Conservation (phyloP, 2,797 vertebrate genomes). For the Steatocranus sp. region DNA sequence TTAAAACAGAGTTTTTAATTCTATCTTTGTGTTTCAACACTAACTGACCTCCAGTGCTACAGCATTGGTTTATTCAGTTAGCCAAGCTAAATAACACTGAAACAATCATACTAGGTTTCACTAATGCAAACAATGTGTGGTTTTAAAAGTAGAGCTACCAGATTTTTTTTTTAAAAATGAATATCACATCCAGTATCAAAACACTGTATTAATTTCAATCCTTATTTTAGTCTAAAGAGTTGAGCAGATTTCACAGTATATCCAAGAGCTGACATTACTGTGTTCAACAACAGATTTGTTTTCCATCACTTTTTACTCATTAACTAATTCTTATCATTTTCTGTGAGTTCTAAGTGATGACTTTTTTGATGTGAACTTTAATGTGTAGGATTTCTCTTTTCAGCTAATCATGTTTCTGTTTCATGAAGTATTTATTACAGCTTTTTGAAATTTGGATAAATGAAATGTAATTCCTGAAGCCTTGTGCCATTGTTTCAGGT, state of each 20-base stretch:
- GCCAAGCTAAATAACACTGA: background rate
- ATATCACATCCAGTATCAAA: background rate
- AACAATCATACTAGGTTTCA: background rate
- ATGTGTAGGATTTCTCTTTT: background rate
- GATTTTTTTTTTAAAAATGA: fast-evolving
- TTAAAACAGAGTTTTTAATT: background rate
- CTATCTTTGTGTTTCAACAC: background rate
- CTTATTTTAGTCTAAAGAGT: background rate
- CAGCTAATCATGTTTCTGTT: background rate
- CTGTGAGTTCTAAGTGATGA: background rate
- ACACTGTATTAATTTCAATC: background rate
- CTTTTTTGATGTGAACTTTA: background rate
- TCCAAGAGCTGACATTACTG: background rate
- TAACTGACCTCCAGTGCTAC: background rate
- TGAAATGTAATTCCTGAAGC: background rate
- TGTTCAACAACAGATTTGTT: fast-evolving
- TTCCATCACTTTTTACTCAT: background rate
- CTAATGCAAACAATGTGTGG: background rate
- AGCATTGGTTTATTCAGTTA: background rate
- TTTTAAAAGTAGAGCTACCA: background rate
- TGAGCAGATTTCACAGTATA: background rate
- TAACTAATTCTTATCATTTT: background rate
- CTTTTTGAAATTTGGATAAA: background rate
- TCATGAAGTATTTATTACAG: background rate
- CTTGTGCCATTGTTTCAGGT: background rate